phyloP scores from a whole-genome alignment of 2,797 vertebrate genomes.

The Pangasius mekongensis region DNA sequence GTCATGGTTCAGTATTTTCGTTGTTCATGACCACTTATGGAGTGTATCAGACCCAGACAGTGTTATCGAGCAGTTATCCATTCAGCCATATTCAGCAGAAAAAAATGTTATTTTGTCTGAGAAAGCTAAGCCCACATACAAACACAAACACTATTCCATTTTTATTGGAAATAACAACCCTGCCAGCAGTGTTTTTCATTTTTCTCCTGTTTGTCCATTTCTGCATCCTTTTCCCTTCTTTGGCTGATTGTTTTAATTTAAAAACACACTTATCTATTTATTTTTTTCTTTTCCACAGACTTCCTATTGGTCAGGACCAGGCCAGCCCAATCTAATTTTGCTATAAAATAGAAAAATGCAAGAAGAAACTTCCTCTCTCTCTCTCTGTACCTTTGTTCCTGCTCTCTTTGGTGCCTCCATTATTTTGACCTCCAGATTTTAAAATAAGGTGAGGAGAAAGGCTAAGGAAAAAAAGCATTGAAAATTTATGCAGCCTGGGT shows the following conservation, averaged over 20 bases:
- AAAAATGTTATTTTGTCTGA: constrained; percentile 37
- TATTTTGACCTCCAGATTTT: constrained; percentile 52
- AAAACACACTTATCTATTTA: constrained; percentile 69
- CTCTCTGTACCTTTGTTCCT: constrained; percentile 39
- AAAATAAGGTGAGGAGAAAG: constrained; percentile 48
- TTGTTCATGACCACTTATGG: constrained; percentile 10
- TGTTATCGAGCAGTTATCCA: constrained; percentile 1
- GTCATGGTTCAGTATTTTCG: constrained; percentile 6
- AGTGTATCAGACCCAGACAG: not conserved
- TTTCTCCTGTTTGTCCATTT: constrained; percentile 17
- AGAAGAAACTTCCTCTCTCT: constrained; percentile 61
- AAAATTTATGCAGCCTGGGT: constrained; percentile 41
- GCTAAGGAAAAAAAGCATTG: constrained; percentile 33
- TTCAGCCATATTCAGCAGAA: constrained; percentile 32
- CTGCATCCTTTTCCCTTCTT: constrained; percentile 48
- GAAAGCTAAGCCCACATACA: constrained; percentile 39
- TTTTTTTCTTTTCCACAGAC: constrained; percentile 66
- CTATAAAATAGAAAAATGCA: constrained; percentile 63
- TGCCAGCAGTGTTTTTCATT: constrained; percentile 45
- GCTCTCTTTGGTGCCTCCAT: constrained; percentile 36
- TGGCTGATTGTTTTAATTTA: constrained; percentile 78
- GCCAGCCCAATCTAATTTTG: constrained; percentile 68
- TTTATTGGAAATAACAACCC: constrained; percentile 64
- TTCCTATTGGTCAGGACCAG: constrained; percentile 66
- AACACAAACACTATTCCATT: constrained; percentile 13